Base-by-base conservation (phyloP, 2,113 vertebrate species). In the Rhipidura dahli region DNA sequence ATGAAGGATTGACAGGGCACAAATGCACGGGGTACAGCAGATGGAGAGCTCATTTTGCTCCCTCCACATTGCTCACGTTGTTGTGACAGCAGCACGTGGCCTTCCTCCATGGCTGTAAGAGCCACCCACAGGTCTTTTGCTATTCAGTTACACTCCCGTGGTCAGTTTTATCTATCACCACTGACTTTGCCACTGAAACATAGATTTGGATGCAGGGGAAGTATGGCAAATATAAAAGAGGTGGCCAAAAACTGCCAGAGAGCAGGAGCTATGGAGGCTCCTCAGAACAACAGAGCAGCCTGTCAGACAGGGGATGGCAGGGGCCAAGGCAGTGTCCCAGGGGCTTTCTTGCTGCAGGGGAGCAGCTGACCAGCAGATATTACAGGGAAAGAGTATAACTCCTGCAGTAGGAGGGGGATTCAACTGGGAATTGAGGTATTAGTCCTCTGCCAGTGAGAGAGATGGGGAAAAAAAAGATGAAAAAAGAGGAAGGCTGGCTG, bases 381-480 rank as follows among this genome's bases (percentile, higher is more conserved):
- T 31, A 49, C 17, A 47, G 30, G 23, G 30, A 66, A 77, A 82
- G 47, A 28, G 12, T 12, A 1, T 13, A 64, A 56, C 7, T 22
- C 26, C 27, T 71, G 45, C 1, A 1, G 24, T 4, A 83, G 44
- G 31, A 64, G 0, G 0, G 15, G 23, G 19, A 72, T 68, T 83
- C 61, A 60, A 3, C 2, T 51, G 31, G 37, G n/a, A 95, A 65
- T 1, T 37, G 14, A 56, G 27, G 7, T 68, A 37, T 76, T 68
- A 65, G 22, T 40, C 53, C 11, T 76, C 59, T 73, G 33, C 17
- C 22, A 54, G 45, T 14, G 54, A 77, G 31, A 88, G 33, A 77
- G 26, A 37, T 0, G 0, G 44, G 15, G 3, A 7, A 51, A 45
- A 40, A 73, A 73, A n/a, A 15, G 13, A 75, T 15, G 23, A 56